Conservation (phyloP, 1,140 invertebrate genomes). For the Pseudomyrmex cubaensis region DNA sequence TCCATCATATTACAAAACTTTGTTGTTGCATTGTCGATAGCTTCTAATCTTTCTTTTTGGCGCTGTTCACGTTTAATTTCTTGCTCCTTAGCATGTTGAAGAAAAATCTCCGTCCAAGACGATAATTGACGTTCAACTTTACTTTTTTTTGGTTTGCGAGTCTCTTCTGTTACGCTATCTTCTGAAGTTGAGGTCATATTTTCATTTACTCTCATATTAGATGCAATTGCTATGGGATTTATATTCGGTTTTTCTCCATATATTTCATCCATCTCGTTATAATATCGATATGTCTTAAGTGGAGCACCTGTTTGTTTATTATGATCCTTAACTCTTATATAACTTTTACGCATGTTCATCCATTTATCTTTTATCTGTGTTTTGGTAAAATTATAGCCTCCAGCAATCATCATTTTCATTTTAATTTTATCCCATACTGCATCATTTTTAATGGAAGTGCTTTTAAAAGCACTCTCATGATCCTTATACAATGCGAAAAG, state of each 20-base stretch:
- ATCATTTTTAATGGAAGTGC: background rate
- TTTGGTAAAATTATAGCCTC: background rate
- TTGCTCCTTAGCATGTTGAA: background rate
- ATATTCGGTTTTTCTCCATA: background rate
- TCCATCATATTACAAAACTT: background rate
- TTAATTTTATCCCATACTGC: background rate
- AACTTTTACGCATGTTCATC: background rate
- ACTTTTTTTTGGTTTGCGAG: no score
- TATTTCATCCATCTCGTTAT: background rate
- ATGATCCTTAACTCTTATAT: no score
- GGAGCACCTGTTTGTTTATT: background rate
- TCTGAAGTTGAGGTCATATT: background rate
- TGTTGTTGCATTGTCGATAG: constrained; percentile 8
- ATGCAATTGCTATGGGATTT: constrained; percentile 3
- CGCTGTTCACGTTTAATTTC: background rate
- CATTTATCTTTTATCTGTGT: constrained; percentile 20
- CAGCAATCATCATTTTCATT: background rate
- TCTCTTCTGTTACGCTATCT: no score
- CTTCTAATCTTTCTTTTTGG: background rate
- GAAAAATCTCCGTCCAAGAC: no score
- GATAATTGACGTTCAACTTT: no score
- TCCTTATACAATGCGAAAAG: no score
- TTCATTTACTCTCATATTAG: background rate
- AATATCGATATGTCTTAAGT: background rate
- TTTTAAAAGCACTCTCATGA: no score